These are phyloP conservation scores for Clanis bilineata DNA, from an alignment of 2,888 invertebrate species.

Conservation along the genomic window DNA sequence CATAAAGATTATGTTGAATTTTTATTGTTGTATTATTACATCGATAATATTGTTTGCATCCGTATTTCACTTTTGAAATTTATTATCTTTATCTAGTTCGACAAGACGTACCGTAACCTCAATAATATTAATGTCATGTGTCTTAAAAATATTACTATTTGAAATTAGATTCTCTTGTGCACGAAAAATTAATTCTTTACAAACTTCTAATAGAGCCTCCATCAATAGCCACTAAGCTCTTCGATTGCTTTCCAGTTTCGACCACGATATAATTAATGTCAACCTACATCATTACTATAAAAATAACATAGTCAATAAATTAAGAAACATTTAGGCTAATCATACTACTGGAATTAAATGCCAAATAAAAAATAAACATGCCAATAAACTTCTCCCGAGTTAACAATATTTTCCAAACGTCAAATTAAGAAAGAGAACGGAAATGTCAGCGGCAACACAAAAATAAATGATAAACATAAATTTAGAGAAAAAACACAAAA, in stretches of 20 bases:
- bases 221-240: neutral
- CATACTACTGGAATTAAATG: neutral
- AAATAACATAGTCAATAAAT: neutral
- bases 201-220: neutral
- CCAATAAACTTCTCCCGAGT: neutral
- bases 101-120: neutral
- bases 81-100: neutral
- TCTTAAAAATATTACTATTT: neutral
- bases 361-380: neutral
- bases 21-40: constrained; percentile 2
- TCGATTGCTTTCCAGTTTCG: neutral
- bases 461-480: constrained; percentile 12
- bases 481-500: constrained; percentile 7
- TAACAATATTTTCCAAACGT: neutral
- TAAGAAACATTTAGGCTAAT: neutral
- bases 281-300: neutral
- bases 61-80: neutral
- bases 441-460: constrained; percentile 12
- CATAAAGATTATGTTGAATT: constrained; percentile 1
- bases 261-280: neutral
- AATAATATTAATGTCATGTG: neutral
- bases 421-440: constrained; percentile 10
- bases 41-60: neutral
- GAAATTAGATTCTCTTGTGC: too few species aligned
- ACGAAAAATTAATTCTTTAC: neutral